Conservation (phyloP, 2,888 invertebrate species). For the Aproaerema taeniolella region DNA sequence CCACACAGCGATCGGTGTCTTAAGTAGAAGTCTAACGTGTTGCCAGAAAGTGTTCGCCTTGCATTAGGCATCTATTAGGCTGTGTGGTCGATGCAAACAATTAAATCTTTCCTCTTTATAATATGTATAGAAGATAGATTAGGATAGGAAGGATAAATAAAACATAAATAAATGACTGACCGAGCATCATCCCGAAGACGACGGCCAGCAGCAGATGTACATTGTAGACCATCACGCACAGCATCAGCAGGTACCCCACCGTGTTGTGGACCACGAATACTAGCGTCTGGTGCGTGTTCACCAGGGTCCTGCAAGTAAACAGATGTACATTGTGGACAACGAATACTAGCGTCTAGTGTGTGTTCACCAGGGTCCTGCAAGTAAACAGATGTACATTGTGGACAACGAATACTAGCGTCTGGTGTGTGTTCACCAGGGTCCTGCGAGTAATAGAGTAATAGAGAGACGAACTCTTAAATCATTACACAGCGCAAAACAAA, state of each 20-base stretch:
- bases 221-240: constrained; percentile 86
- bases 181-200: constrained; percentile 79
- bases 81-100: too few species aligned
- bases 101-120: too few species aligned
- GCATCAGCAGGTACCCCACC: constrained; percentile 83
- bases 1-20: too few species aligned
- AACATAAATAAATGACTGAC: too few species aligned
- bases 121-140: too few species aligned
- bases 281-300: constrained; percentile 58
- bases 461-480: not conserved
- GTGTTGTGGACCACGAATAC: constrained; percentile 76
- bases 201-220: constrained; percentile 81
- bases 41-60: too few species aligned
- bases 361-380: constrained; percentile 51
- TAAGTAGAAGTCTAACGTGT: too few species aligned
- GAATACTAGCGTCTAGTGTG: constrained; percentile 68
- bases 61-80: too few species aligned
- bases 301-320: constrained; percentile 39
- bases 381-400: constrained; percentile 51
- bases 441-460: constrained; percentile 27
- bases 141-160: too few species aligned
- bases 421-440: constrained; percentile 52
- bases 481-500: too few species aligned
- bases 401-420: constrained; percentile 65
- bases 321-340: constrained; percentile 59